Evolutionary conservation across 2,888 invertebrate genomes (phyloP), one percentile per base, ranked within the genome.

Genomic region (Tenthredo distinguenda): DNA sequence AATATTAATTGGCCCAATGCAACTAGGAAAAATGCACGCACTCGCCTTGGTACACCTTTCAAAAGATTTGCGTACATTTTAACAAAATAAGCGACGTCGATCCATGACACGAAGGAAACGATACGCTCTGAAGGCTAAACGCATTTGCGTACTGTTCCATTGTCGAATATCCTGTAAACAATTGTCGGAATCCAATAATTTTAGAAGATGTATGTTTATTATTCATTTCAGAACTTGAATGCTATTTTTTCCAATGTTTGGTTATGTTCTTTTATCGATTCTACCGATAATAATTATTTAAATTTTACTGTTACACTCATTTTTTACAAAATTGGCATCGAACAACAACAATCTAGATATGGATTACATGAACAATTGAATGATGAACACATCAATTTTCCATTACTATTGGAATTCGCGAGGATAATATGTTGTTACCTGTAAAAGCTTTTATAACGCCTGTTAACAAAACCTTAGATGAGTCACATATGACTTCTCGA

Each of bases 31-130:
- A 55, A n/a, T 6, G 55, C 7, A 6, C 55, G 55, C 7, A 55
- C 55, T n/a, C 6, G 7, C 7, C 7, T 55, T 7, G n/a, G 55
- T 6, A 26, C n/a, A 31, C 18, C 34, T 76, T 85, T 82, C 12
- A 83, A 65, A 12, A 81, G 68, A 77, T 86, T 83, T 0, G 81
- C 85, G 31, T 86, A 85, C 15, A 74, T 86, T 71, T 86, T 86
- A 15, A 86, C 47, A 37, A 85, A 86, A 83, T 84, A 86, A 2
- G 86, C 86, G 9, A 83, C 85, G 18, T 87, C 86, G 18, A 85
- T 85, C 5, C 87, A 43, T 88, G 87, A 31, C 81, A 84, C 10
- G 47, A 18, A 43, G 77, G 81, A 40, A 86, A n/a, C 55, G 18
- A 31, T 26, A 84, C 6, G 21, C 10, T 9, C 9, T 65, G 7